Base-by-base conservation (phyloP, 2,888 invertebrate species). In the Invenusta paracnida region DNA sequence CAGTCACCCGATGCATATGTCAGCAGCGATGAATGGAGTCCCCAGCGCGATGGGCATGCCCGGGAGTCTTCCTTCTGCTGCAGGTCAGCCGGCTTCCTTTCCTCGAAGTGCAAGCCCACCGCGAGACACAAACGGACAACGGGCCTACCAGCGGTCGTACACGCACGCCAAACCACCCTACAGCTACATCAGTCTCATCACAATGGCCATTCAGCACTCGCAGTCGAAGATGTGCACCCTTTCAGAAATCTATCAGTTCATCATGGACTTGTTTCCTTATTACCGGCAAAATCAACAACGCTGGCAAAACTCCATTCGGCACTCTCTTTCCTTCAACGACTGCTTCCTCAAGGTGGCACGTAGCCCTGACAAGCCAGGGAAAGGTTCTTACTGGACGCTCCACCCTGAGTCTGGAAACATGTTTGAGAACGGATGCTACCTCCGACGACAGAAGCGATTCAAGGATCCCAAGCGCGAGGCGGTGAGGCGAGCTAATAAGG, bases 241-340 rank as follows among this genome's bases (percentile, higher is more conserved):
- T 85, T 95, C 94, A 85, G 95, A 96, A 91, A 96, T 96, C 90
- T 96, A 96, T 93, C 94, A 95, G 91, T 97, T 96, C 95, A 98
- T 98, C 91, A 97, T 97, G 97, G 96, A 97, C 90, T 92, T 96
- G 90, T 98, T 98, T 91, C 97, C 97, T 85, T 98, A 96, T 93
- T 98, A 98, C 92, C 93, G 97, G 87, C 96, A 97, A 92, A 97
- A 97, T 91, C 96, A 96, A 91, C 97, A 97, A 91, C 94, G 97
- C 89, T 98, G 98, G 98, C 98, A 98, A 92, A 98, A 98, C 92
- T 97, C 96, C 0, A 98, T 98, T 88, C 93, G 98, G 87, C 97
- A 98, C 90, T 96, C 96, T 88, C 92, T 98, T 81, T 96, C 96
- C 87, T 98, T 98, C 93, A 98, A 98, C 93, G 98, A 98, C 90